A percentile compares a stretch with the other conserved stretches of the same genome.
Conservation (phyloP, 2,113 vertebrate species). For the Ciconia stormi region DNA sequence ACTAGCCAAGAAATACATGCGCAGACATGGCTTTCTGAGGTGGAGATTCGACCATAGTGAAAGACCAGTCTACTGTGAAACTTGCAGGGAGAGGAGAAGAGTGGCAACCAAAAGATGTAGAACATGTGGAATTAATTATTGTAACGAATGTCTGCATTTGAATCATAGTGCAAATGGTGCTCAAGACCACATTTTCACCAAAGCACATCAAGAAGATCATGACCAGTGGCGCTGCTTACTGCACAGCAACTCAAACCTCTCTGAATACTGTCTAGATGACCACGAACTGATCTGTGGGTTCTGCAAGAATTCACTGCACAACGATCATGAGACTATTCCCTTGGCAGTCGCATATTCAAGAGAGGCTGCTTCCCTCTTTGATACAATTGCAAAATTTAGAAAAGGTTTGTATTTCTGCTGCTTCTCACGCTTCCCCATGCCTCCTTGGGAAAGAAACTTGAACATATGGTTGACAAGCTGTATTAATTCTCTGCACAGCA, state of each 20-base stretch:
- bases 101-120: conserved; percentile 57
- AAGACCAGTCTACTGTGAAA: conserved; percentile 48
- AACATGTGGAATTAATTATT: conserved; percentile 67
- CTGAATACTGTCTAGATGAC: conserved; percentile 63
- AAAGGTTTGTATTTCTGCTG: conserved; percentile 43
- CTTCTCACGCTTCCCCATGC: not conserved
- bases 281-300: conserved; percentile 52
- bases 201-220: conserved; percentile 26
- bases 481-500: not conserved
- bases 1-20: conserved; percentile 70
- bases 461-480: not conserved
- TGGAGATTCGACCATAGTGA: conserved; percentile 63
- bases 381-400: conserved; percentile 68
- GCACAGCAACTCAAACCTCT: conserved; percentile 54
- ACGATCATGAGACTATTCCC: conserved; percentile 24
- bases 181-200: conserved; percentile 69
- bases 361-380: conserved; percentile 52
- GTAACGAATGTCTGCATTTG: conserved; percentile 61
- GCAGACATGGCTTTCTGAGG: conserved; percentile 48
- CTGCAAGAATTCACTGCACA: conserved; percentile 60
- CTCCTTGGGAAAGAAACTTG: not conserved
- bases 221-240: conserved; percentile 64
- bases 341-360: conserved; percentile 42
- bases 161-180: conserved; percentile 46
- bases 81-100: conserved; percentile 27